Conservation (phyloP, 2,888 invertebrate genomes). For the Allacma fusca region DNA sequence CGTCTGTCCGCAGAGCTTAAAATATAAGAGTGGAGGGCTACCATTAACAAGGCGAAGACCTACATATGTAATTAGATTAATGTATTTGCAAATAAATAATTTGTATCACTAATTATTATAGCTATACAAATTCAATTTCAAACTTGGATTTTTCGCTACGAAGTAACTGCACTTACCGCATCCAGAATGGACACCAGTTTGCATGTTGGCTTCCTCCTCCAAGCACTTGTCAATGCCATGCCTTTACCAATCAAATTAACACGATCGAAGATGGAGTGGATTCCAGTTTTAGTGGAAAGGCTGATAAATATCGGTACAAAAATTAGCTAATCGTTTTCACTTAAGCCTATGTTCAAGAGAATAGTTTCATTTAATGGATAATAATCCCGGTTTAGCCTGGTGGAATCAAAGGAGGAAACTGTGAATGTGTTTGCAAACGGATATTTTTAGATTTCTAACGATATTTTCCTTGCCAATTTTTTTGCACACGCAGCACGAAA, state of each 20-base stretch:
- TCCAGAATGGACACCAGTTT: conserved; percentile 34
- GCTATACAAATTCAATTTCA: neutral
- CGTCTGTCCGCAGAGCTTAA: neutral
- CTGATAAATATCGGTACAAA: too few species aligned
- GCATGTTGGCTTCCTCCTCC: conserved; percentile 31
- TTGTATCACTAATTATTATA: too few species aligned
- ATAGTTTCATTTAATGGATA: neutral
- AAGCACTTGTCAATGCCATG: conserved; percentile 15
- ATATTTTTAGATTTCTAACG: conserved; percentile 5
- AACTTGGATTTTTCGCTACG: too few species aligned
- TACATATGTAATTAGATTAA: too few species aligned
- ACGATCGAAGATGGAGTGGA: too few species aligned
- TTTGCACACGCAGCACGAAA: neutral
- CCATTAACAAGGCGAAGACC: conserved; percentile 22
- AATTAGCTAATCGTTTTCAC: neutral
- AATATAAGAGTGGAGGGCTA: conserved; percentile 23
- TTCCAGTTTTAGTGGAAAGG: too few species aligned
- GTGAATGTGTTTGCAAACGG: neutral
- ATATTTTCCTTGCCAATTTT: conserved; percentile 4
- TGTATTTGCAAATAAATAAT: too few species aligned
- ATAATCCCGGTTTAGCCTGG: too few species aligned
- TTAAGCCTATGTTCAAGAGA: neutral
- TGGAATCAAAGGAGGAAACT: neutral
- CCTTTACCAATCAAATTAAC: too few species aligned
- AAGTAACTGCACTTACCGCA: conserved; percentile 26